Evolutionary conservation across 2,797 vertebrate species (phyloP).

Genomic region (Staurois parvus): DNA sequence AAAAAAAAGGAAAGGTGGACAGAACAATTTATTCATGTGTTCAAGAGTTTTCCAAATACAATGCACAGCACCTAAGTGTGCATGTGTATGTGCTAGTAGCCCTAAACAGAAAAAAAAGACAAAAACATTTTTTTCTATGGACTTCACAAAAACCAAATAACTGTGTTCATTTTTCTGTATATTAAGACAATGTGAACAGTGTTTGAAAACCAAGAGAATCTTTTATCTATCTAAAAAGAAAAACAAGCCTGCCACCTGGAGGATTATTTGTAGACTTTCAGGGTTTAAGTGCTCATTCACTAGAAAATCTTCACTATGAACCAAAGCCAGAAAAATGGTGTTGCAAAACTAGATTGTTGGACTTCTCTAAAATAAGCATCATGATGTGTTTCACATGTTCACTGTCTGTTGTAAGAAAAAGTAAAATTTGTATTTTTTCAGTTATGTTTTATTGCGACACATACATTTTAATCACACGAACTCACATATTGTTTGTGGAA

Average conservation of each 20-base stretch:
- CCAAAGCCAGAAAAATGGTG: slow-evolving; percentile 96
- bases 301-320: slow-evolving; percentile 87
- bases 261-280: slow-evolving; percentile 75
- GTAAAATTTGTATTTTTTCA: slow-evolving; percentile 5
- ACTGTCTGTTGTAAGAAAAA: slow-evolving; percentile 60
- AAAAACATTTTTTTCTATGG: slow-evolving; percentile 79
- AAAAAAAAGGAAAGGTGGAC: slow-evolving; percentile 76
- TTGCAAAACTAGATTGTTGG: slow-evolving; percentile 84
- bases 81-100: slow-evolving; percentile 79
- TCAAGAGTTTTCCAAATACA: slow-evolving; percentile 76
- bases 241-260: slow-evolving; percentile 83
- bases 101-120: slow-evolving; percentile 61
- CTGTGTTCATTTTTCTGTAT: slow-evolving; percentile 79
- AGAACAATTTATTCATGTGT: slow-evolving; percentile 74
- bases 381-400: slow-evolving; percentile 87
- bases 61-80: slow-evolving; percentile 78
- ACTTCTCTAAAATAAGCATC: slow-evolving; percentile 84
- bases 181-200: slow-evolving; percentile 80
- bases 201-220: slow-evolving; percentile 78
- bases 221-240: slow-evolving; percentile 77
- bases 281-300: slow-evolving; percentile 83
- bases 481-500: neutral
- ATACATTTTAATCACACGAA: slow-evolving; percentile 4
- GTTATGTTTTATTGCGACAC: slow-evolving; percentile 6
- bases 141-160: slow-evolving; percentile 90